Conservation (phyloP, 1,140 invertebrate species). For the Charaxes varanes region DNA sequence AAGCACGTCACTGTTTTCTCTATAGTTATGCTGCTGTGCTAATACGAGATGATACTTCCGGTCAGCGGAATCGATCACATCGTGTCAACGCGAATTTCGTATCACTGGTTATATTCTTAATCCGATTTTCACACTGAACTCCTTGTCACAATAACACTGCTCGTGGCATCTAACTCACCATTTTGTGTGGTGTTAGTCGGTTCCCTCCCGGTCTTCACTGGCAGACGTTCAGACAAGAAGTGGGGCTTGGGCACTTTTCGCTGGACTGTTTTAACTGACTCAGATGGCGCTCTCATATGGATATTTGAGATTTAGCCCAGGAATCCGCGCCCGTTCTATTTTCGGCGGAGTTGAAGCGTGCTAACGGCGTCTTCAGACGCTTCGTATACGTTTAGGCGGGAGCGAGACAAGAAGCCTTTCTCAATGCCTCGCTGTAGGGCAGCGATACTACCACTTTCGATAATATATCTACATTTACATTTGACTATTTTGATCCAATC, state of each 20-base stretch:
- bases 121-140: conserved; percentile 58
- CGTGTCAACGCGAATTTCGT: conserved; percentile 27
- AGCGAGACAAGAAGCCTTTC: conserved; percentile 60
- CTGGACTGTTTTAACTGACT: conserved; percentile 82
- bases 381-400: conserved; percentile 24
- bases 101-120: conserved; percentile 46
- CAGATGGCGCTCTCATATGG: conserved; percentile 79
- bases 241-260: conserved; percentile 79
- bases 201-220: conserved; percentile 78
- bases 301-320: conserved; percentile 77
- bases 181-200: conserved; percentile 75
- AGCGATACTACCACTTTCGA: conserved; percentile 23
- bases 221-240: conserved; percentile 83
- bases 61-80: conserved; percentile 54
- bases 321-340: conserved; percentile 74
- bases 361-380: conserved; percentile 36
- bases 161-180: conserved; percentile 76
- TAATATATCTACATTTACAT: conserved; percentile 67
- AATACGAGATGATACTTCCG: conserved; percentile 46
- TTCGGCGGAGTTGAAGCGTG: conserved; percentile 61
- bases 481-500: conserved; percentile 69
- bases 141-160: conserved; percentile 63
- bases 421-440: conserved; percentile 10
- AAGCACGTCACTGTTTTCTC: conserved; percentile 50
- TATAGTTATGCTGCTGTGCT: conserved; percentile 12